These are phyloP conservation scores for Coracias cyanogaster DNA, from an alignment of 2,797 vertebrate species.

Conservation along the genomic window DNA sequence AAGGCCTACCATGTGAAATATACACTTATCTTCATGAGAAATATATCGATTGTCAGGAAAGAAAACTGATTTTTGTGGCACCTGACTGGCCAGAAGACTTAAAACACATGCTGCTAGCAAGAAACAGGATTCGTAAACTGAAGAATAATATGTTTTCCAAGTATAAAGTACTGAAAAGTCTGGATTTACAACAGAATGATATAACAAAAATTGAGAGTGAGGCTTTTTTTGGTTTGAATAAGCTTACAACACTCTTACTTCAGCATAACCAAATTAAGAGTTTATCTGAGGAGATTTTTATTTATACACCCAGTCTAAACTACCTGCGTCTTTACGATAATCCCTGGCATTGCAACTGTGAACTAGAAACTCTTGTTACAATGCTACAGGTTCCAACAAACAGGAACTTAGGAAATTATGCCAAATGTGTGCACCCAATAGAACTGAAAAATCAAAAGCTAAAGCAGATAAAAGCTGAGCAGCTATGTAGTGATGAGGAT, in stretches of 20 bases:
- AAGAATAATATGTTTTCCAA: constrained; percentile 90
- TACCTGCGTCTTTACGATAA: constrained; percentile 96
- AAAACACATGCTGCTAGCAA: constrained; percentile 92
- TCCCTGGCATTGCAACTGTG: constrained; percentile 92
- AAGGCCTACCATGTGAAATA: constrained; percentile 83
- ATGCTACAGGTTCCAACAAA: constrained; percentile 93
- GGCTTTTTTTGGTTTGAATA: constrained; percentile 90
- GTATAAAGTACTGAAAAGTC: constrained; percentile 87
- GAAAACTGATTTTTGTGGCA: constrained; percentile 85
- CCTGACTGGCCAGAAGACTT: constrained; percentile 90
- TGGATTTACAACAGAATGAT: constrained; percentile 95
- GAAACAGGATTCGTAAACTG: constrained; percentile 90
- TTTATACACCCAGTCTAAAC: constrained; percentile 86
- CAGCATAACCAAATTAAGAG: constrained; percentile 91
- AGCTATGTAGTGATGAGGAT: constrained; percentile 81
- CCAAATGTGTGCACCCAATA: constrained; percentile 86
- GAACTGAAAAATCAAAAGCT: constrained; percentile 86
- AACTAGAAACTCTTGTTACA: constrained; percentile 88
- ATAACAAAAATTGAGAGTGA: constrained; percentile 89
- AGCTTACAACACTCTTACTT: constrained; percentile 91
- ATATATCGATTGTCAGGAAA: constrained; percentile 94
- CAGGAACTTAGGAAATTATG: constrained; percentile 92
- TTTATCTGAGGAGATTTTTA: constrained; percentile 89
- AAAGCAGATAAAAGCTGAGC: constrained; percentile 84
- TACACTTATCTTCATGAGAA: constrained; percentile 90